phyloP scores from a whole-genome alignment of 2,797 vertebrate species.

The Neopelma chrysocephalum region DNA sequence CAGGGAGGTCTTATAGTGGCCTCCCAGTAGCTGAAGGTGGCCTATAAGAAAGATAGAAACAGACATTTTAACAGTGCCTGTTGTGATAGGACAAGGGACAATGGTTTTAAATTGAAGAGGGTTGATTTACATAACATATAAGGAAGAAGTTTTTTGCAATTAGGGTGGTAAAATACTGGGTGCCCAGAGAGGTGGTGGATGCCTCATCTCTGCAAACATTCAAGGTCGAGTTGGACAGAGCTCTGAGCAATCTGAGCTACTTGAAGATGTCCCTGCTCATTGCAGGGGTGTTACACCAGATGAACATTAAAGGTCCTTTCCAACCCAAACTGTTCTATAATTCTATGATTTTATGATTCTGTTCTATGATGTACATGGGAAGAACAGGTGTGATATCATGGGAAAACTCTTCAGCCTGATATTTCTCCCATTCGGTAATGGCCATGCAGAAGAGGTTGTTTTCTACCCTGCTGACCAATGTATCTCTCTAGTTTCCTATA shows the following conservation, averaged over 20 bases:
- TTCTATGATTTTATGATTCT: not conserved
- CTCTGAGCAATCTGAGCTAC: not conserved
- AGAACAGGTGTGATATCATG: not conserved
- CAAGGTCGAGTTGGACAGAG: not conserved
- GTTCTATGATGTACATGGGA: not conserved
- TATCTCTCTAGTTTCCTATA: not conserved
- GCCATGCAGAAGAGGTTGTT: not conserved
- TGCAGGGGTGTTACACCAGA: not conserved
- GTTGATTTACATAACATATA: accelerated
- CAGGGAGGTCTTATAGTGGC: not conserved
- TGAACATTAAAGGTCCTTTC: not conserved
- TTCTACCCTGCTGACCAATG: not conserved
- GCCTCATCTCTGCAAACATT: not conserved
- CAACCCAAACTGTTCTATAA: not conserved
- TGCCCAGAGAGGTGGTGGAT: not conserved
- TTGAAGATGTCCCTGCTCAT: not conserved
- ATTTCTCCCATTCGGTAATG: not conserved
- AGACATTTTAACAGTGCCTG: not conserved
- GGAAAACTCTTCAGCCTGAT: not conserved
- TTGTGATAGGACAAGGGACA: not conserved
- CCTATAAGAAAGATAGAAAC: not conserved
- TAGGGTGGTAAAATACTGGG: not conserved
- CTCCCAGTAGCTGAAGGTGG: not conserved
- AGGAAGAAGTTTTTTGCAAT: not conserved
- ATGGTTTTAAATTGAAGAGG: not conserved